A percentile compares a stretch with the other conserved stretches of the same genome.
Conservation (phyloP, 2,888 invertebrate genomes). For the Limnephilus lunatus region DNA sequence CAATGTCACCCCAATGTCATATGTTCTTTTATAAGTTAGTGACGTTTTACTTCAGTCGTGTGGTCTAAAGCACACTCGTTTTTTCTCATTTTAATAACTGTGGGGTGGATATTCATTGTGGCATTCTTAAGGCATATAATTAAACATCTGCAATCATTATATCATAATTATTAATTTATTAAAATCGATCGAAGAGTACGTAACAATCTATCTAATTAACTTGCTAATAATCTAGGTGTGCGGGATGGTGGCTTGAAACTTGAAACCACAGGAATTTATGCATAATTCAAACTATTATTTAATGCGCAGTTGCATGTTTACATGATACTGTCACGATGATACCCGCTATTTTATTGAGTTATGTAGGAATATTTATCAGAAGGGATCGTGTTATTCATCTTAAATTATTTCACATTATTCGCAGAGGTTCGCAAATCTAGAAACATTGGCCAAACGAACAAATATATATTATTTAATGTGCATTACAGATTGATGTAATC, state of each 20-base stretch:
- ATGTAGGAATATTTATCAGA: neutral
- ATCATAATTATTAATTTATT: neutral
- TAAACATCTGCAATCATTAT: neutral
- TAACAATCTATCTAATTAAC: neutral
- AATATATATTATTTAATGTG: too few relatives aligned
- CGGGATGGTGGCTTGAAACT: neutral
- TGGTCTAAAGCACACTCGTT: too few relatives aligned
- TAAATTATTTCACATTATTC: neutral
- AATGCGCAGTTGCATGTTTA: neutral
- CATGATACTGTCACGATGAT: neutral
- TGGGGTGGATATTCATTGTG: neutral
- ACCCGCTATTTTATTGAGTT: neutral
- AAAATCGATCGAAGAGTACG: neutral
- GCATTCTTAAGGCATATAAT: neutral
- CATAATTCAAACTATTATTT: neutral
- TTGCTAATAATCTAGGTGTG: neutral
- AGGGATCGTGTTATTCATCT: neutral
- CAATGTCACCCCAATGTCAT: too few relatives aligned
- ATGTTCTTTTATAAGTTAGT: too few relatives aligned
- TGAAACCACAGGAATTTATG: neutral
- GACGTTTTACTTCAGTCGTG: too few relatives aligned
- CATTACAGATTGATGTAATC: too few relatives aligned
- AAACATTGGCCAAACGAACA: neutral
- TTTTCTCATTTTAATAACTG: neutral
- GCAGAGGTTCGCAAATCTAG: neutral